A percentile compares a stretch with the other conserved stretches of the same genome.
Evolutionary conservation across 1,140 invertebrate genomes (phyloP).

Genomic region (Cotesia chilonis): DNA sequence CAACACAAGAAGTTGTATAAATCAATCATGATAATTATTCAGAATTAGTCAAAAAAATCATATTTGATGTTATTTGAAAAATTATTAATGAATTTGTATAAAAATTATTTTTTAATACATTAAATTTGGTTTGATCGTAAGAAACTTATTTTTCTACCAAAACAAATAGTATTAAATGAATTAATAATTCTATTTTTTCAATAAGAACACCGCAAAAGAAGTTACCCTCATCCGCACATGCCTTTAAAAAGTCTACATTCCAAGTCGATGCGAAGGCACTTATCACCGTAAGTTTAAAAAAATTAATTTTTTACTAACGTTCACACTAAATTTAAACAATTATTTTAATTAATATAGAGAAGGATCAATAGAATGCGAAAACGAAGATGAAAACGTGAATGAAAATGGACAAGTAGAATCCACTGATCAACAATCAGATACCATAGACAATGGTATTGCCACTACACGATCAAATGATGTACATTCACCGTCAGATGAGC

Average conservation of each 20-base stretch:
- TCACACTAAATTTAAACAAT: constrained; percentile 14
- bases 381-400: constrained; percentile 39
- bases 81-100: background rate
- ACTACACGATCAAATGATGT: constrained; percentile 45
- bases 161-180: too few species aligned
- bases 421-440: constrained; percentile 43
- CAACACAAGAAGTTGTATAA: background rate
- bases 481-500: constrained; percentile 30
- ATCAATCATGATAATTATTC: too few species aligned
- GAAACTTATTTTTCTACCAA: background rate
- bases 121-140: background rate
- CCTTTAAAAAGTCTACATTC: constrained; percentile 69
- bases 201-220: constrained; percentile 72
- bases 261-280: constrained; percentile 63
- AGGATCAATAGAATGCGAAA: constrained; percentile 54
- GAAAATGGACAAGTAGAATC: constrained; percentile 39
- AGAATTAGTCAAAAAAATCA: too few species aligned
- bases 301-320: constrained; percentile 14
- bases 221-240: constrained; percentile 73
- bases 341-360: constrained; percentile 36
- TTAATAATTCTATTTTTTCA: constrained; percentile 30
- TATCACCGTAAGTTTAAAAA: constrained; percentile 58
- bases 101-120: background rate
- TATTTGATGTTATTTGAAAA: background rate
- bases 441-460: constrained; percentile 47